Evolutionary conservation across 2,113 vertebrate genomes (phyloP), one percentile per base, ranked within the genome.

Genomic region (Rhinolophus ferrumequinum): DNA sequence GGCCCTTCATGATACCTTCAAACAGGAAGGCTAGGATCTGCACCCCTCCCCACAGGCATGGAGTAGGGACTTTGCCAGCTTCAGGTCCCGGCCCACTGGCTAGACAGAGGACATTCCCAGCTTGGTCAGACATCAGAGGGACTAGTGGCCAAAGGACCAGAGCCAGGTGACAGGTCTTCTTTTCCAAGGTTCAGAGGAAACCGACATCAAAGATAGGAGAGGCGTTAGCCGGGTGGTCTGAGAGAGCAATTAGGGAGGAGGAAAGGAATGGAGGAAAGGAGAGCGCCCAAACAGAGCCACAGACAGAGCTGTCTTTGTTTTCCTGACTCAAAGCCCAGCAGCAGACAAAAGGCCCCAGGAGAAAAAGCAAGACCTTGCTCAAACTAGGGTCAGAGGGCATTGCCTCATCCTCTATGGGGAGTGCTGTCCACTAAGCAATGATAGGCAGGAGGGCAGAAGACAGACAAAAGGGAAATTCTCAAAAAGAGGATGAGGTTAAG

Each of bases 41-140:
- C 16, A 13, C 19, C 33, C 67, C 73, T 76, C 64, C 94, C 87
- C 96, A 80, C 15, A 62, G 14, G 35, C 67, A 24, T 4, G 52
- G 30, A 38, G 11, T 0, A 50, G 64, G 21, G 84, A 81, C 6
- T 0, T 50, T 44, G 80, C 94, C 94, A 95, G 76, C 50, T 52
- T 62, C 47, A 5, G 88, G 76, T 75, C 93, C 67, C 75, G 87
- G 82, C 81, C 94, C 50, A 3, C 88, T 30, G 62, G 64, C 80
- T 79, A 54, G 83, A 96, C 84, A 77, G 84, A 94, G 30, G 62
- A 90, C 76, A 90, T 41, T 85, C 75, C 19, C 70, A 80, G 50
- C 90, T 96, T 98, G 97, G 67, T 90, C 95, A 90, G 92, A 97
- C 95, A 97, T 97, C 97, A 97, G 95, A 97, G 95, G 89, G 76